A percentile compares a stretch with the other conserved stretches of the same genome.
Evolutionary conservation across 2,888 invertebrate genomes (phyloP).

Genomic region (Rambutsinella grinnellia): DNA sequence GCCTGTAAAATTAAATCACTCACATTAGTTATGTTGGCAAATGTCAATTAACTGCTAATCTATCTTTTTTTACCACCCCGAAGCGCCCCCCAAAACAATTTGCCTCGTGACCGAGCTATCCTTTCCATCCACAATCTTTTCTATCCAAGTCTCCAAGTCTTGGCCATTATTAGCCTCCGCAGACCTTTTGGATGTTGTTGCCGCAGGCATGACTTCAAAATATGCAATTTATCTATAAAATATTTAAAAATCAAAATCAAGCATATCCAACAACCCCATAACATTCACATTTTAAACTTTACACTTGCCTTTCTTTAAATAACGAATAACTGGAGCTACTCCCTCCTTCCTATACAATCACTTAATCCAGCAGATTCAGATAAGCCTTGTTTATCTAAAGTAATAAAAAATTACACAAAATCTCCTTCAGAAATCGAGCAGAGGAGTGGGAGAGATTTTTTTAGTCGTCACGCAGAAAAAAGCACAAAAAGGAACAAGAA

Average conservation of each 20-base stretch:
- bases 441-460: too few species aligned
- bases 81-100: slow-evolving; percentile 85
- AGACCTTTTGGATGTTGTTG: slow-evolving; percentile 44
- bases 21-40: neutral
- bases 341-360: too few species aligned
- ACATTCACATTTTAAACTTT: too few species aligned
- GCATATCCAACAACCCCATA: neutral
- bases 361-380: too few species aligned
- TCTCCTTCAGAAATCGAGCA: too few species aligned
- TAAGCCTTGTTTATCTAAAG: too few species aligned
- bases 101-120: slow-evolving; percentile 90
- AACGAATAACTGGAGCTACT: too few species aligned
- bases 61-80: slow-evolving; percentile 89
- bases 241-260: neutral
- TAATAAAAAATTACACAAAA: too few species aligned
- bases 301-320: too few species aligned
- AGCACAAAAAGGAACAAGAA: too few species aligned
- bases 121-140: slow-evolving; percentile 83
- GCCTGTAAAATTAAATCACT: slow-evolving; percentile 72
- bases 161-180: slow-evolving; percentile 55
- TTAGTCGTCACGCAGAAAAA: too few species aligned
- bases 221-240: too few species aligned
- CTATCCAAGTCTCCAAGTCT: slow-evolving; percentile 78
- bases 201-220: slow-evolving; percentile 58
- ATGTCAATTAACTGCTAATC: neutral